Base-by-base conservation (phyloP, 1,140 invertebrate species). In the Eriocheir sinensis region DNA sequence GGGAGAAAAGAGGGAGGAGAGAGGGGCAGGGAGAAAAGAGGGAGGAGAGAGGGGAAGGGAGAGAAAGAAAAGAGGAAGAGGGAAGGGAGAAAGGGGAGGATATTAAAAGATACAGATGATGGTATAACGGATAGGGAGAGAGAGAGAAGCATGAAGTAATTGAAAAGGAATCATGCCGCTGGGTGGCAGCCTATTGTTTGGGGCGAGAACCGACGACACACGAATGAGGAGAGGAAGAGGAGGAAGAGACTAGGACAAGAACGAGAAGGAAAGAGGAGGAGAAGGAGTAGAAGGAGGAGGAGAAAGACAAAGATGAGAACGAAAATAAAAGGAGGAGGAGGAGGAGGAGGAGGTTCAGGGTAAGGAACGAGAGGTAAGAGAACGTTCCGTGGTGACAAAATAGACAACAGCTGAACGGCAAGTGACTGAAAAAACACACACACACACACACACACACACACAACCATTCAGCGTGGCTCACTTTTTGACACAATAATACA, bases 31-130 rank as follows among this genome's bases (percentile, higher is more conserved):
- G 89, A 34, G 89, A 72, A 27, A 72, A 40, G 9, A 53, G 40
- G 89, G 60, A 48, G 40, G 89, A 91, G 32, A 91, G 89, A 91
- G 36, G 86, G 38, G 86, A 90, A 90, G 32, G 48, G 60, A 15
- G 32, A 12, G 36, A 34, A 48, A 12, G 89, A 32, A n/a, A 90
- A 36, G 60, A 27, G 90, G 81, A 48, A 81, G 60, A 80, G 36
- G n/a, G n/a, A n/a, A n/a, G n/a, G n/a, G n/a, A n/a, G n/a, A n/a
- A n/a, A n/a, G n/a, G n/a, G n/a, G n/a, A n/a, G n/a, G n/a, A n/a
- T n/a, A n/a, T n/a, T n/a, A n/a, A n/a, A n/a, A n/a, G n/a, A n/a
- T n/a, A 80, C 21, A 41, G 53, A 60, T 60, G 41, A 90, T 6
- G n/a, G 48, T 0, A 90, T n/a, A 17, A 90, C 4, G 53, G 53